Base-by-base conservation (phyloP, 2,113 vertebrate species). In the Pleuronectes platessa region DNA sequence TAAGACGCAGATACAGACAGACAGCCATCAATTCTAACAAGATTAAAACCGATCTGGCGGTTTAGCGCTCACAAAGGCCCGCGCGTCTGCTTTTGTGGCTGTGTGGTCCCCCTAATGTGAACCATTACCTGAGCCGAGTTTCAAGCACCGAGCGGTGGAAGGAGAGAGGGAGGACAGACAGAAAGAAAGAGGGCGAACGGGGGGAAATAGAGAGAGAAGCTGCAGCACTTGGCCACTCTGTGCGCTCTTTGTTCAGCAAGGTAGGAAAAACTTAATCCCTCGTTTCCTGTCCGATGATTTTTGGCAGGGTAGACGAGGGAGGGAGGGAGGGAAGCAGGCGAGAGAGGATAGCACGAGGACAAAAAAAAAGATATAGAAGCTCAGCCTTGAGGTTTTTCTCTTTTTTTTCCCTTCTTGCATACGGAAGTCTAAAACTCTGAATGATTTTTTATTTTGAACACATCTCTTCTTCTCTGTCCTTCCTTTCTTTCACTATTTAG, bases 221-320 rank as follows among this genome's bases (percentile, higher is more conserved):
- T 71, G 78, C 93, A 93, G 92, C 84, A 71, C 88, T 93, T 93
- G 94, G 92, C 93, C 92, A 86, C 93, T 96, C 95, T 96, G 95
- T 96, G 94, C 89, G 82, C 85, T 95, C 97, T 97, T 98, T 98
- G 96, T 97, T 97, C 94, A 78, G 92, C 93, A 96, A 97, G 97
- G 96, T 98, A 97, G 95, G 95, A 97, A 97, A 98, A 97, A 97
- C 94, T 95, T 97, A 97, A 98, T 97, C 96, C 96, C 95, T 92
- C 87, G 90, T 96, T 98, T 98, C 97, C 96, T 98, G 96, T 97
- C 94, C 95, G 94, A 96, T 96, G 96, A 95, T 96, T 97, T 96
- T 95, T 97, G 96, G 96, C 95, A 95, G 92, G 69, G 54, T 67
- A 78, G 82, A 83, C 61, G 64, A 80, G 68, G 64, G 79, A 75